phyloP scores from a whole-genome alignment of 2,888 invertebrate species.

The Perithous albicinctus region DNA sequence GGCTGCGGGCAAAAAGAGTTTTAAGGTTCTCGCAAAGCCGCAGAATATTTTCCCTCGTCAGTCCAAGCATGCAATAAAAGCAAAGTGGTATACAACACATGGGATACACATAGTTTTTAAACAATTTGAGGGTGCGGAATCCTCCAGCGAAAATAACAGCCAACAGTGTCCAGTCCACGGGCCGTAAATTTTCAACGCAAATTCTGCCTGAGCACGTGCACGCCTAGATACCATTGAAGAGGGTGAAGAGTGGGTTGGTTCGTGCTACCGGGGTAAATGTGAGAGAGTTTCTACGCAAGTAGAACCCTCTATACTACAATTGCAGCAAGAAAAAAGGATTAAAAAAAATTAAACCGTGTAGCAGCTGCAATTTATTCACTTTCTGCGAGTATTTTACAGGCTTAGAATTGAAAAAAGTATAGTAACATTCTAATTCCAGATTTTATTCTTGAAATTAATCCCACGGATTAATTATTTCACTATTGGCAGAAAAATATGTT shows the following conservation, averaged over 20 bases:
- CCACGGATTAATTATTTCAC: background rate
- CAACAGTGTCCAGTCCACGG: conserved; percentile 62
- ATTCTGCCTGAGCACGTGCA: conserved; percentile 65
- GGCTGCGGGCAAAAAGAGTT: background rate
- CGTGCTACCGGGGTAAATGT: conserved; percentile 4
- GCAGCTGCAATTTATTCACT: background rate
- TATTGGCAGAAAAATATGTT: background rate
- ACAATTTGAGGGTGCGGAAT: conserved; percentile 74
- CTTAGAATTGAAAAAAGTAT: background rate
- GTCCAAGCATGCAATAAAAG: conserved; percentile 24
- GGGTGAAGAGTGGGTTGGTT: conserved; percentile 17
- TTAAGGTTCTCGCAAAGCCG: background rate
- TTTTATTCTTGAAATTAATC: background rate
- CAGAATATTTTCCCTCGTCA: conserved; percentile 13
- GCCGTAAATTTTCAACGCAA: conserved; percentile 73
- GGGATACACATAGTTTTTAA: conserved; percentile 74
- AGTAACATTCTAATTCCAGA: background rate
- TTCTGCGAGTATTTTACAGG: background rate
- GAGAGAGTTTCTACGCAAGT: conserved; percentile 9
- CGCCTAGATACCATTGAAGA: conserved; percentile 38
- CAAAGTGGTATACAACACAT: conserved; percentile 4
- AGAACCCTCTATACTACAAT: background rate
- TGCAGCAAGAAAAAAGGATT: background rate
- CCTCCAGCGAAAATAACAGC: conserved; percentile 53
- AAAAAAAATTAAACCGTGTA: background rate